These are phyloP conservation scores for Cacoxenus indagator DNA, from an alignment of 2,888 invertebrate genomes.

Conservation along the genomic window DNA sequence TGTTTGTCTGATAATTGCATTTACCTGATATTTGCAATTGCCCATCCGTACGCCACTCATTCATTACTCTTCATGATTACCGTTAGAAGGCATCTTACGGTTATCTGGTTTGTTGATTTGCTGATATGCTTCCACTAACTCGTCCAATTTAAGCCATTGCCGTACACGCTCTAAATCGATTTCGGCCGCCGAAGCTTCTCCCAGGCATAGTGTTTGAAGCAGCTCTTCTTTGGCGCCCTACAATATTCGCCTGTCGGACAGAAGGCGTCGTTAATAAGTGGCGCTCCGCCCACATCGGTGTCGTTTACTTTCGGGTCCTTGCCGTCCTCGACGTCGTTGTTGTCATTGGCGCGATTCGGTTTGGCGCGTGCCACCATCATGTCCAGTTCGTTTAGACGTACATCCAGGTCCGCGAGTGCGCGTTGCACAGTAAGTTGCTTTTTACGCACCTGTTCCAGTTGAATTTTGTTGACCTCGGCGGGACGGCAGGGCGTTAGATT, in stretches of 20 bases:
- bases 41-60: too few species aligned
- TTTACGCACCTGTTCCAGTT: constrained; percentile 81
- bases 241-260: constrained; percentile 90
- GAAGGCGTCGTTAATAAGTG: constrained; percentile 87
- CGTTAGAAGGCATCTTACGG: constrained; percentile 96
- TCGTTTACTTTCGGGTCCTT: too few species aligned
- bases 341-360: constrained; percentile 73
- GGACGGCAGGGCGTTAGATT: constrained; percentile 87
- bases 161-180: constrained; percentile 98
- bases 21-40: too few species aligned
- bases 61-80: constrained; percentile 92
- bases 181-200: constrained; percentile 95
- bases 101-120: constrained; percentile 86
- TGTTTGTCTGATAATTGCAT: too few species aligned
- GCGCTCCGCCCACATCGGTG: constrained; percentile 96
- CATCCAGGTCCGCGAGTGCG: constrained; percentile 84
- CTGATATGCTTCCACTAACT: constrained; percentile 92
- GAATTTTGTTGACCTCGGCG: constrained; percentile 83
- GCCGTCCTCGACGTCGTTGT: constrained; percentile 76
- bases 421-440: constrained; percentile 85
- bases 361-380: constrained; percentile 84
- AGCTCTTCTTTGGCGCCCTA: constrained; percentile 87
- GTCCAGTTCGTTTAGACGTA: constrained; percentile 83
- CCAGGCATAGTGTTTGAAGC: constrained; percentile 94
- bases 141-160: constrained; percentile 94